Conservation (phyloP, 1,140 invertebrate species). For the Trichoplusia ni region DNA sequence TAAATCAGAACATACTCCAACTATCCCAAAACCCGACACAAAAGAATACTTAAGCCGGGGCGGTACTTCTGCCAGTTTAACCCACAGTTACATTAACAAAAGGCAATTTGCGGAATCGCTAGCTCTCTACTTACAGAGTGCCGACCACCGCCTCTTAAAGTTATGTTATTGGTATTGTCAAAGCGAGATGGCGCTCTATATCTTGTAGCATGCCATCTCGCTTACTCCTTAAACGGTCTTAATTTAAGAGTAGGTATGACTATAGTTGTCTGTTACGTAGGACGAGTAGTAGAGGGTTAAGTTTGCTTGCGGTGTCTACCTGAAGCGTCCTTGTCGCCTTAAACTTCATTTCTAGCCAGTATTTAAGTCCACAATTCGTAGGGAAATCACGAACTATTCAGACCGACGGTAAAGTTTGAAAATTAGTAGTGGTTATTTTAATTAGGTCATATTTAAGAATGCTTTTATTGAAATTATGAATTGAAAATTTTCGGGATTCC, state of each 20-base stretch:
- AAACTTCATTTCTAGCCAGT: slow-evolving; percentile 1
- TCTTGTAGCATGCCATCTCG: too few relatives aligned
- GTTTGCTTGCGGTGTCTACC: slow-evolving; percentile 20
- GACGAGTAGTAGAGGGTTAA: neutral
- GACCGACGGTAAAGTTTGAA: neutral
- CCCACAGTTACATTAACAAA: slow-evolving; percentile 17
- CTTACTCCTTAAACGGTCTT: too few relatives aligned
- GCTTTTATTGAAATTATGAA: too few relatives aligned
- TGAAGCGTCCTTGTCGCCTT: slow-evolving; percentile 7
- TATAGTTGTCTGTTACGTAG: slow-evolving; percentile 3
- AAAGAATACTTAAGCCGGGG: slow-evolving; percentile 2
- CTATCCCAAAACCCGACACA: neutral
- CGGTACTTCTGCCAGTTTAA: neutral
- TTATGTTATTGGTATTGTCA: too few relatives aligned
- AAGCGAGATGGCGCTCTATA: too few relatives aligned
- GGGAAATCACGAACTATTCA: slow-evolving; percentile 6
- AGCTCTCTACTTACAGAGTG: slow-evolving; percentile 2
- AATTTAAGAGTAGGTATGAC: too few relatives aligned
- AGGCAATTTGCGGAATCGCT: slow-evolving; percentile 19
- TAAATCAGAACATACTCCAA: too few relatives aligned
- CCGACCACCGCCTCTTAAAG: too few relatives aligned
- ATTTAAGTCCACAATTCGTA: slow-evolving; percentile 19
- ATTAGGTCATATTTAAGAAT: neutral
- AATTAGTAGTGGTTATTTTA: neutral
- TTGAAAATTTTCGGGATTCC: too few relatives aligned